These are phyloP conservation scores for Moxostoma hubbsi DNA, from an alignment of 2,797 vertebrate species.

Conservation along the genomic window DNA sequence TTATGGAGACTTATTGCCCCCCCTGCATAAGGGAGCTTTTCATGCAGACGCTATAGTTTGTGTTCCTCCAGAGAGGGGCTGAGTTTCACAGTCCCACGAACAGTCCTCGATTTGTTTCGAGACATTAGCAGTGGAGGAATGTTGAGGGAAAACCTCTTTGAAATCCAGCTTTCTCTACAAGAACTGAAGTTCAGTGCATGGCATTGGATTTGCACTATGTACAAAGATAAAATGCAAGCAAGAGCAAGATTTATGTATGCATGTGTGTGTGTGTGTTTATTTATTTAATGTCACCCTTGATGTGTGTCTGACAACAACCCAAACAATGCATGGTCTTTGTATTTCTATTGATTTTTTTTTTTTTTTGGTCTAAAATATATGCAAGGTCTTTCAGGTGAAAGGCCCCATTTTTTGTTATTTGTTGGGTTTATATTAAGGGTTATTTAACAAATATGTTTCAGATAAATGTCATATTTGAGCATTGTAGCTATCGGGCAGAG, in stretches of 20 bases:
- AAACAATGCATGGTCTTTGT: too few relatives aligned
- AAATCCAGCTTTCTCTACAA: slow-evolving; percentile 65
- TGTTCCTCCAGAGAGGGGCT: slow-evolving; percentile 77
- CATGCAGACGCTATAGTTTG: slow-evolving; percentile 79
- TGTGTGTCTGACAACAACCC: too few relatives aligned
- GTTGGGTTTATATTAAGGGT: too few relatives aligned
- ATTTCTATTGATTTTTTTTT: too few relatives aligned
- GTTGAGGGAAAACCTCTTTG: slow-evolving; percentile 75
- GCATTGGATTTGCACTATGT: slow-evolving; percentile 6
- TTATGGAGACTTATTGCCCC: slow-evolving; percentile 77
- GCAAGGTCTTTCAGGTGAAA: too few relatives aligned
- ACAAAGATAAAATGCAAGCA: neutral
- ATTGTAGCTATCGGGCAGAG: slow-evolving; percentile 26
- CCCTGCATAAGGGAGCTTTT: slow-evolving; percentile 77
- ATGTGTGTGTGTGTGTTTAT: neutral
- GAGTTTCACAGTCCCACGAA: slow-evolving; percentile 80
- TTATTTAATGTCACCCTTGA: too few relatives aligned
- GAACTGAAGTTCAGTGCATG: slow-evolving; percentile 38
- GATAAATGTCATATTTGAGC: neutral
- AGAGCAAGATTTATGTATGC: slow-evolving; percentile 2
- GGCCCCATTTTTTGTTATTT: too few relatives aligned
- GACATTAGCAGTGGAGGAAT: slow-evolving; percentile 70
- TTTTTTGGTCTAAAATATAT: too few relatives aligned
- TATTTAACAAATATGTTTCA: neutral
- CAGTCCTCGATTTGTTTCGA: slow-evolving; percentile 88